phyloP scores from a whole-genome alignment of 2,888 invertebrate species.

The Hesperia comma region DNA sequence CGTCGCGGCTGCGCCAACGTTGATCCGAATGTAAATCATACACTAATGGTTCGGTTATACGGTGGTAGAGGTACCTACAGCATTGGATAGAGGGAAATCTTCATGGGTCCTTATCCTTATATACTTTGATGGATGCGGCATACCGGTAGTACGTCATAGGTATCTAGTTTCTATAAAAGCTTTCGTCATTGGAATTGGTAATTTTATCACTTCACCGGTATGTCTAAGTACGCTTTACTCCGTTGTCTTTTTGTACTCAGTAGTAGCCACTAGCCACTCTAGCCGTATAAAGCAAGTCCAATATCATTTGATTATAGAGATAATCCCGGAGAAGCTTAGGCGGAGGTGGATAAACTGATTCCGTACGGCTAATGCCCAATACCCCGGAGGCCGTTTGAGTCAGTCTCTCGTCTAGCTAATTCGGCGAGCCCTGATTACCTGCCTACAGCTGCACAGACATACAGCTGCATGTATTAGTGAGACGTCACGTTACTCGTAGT shows the following conservation, averaged over 20 bases:
- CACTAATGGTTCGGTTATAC: not conserved
- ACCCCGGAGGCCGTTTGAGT: slow-evolving; percentile 22
- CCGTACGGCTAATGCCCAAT: slow-evolving; percentile 30
- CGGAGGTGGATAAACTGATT: slow-evolving; percentile 27
- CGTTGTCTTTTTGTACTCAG: too few species aligned
- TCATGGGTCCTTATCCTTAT: too few species aligned
- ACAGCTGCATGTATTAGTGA: slow-evolving; percentile 27
- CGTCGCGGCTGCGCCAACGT: not conserved
- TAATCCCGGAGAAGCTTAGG: slow-evolving; percentile 5
- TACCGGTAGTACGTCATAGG: too few species aligned
- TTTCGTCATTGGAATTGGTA: too few species aligned
- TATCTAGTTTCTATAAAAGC: too few species aligned
- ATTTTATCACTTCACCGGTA: too few species aligned
- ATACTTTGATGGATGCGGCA: too few species aligned
- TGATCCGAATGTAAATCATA: not conserved
- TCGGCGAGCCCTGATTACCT: slow-evolving; percentile 26
- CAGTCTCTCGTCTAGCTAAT: slow-evolving; percentile 26
- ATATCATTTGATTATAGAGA: slow-evolving; percentile 12
- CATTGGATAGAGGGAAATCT: too few species aligned
- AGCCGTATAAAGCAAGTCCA: too few species aligned
- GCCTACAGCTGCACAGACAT: not conserved
- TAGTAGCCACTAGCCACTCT: too few species aligned
- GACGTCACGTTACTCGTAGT: not conserved
- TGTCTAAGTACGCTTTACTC: too few species aligned
- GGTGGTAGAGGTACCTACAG: too few species aligned